A percentile compares a stretch with the other conserved stretches of the same genome.
These are phyloP conservation scores for Mus pahari DNA, from an alignment of 2,113 vertebrate genomes.

Conservation along the genomic window DNA sequence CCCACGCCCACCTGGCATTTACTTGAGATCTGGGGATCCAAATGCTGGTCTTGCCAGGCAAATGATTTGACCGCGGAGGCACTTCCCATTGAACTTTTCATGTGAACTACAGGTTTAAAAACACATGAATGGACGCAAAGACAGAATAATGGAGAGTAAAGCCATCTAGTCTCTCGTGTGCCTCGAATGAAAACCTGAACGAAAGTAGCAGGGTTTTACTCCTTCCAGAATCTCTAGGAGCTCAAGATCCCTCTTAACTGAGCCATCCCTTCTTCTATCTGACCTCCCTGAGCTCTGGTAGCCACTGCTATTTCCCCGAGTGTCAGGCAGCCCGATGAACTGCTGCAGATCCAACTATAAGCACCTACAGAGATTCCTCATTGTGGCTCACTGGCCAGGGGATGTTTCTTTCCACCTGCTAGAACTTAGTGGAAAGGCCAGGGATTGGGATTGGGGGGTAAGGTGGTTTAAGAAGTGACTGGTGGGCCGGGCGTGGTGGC, in stretches of 20 bases:
- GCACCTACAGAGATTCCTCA: background rate
- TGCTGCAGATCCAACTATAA: conserved; percentile 6
- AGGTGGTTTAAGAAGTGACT: background rate
- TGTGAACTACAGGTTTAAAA: background rate
- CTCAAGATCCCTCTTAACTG: background rate
- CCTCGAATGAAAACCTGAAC: background rate
- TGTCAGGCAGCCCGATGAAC: background rate
- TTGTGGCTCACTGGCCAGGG: background rate
- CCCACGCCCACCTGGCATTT: background rate
- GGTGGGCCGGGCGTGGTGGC: too few relatives aligned
- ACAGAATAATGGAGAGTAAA: background rate
- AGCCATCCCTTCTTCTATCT: background rate
- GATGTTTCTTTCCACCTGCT: background rate
- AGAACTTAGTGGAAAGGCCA: background rate
- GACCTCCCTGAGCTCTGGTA: background rate
- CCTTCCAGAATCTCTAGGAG: background rate
- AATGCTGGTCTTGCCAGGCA: background rate
- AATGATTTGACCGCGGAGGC: background rate
- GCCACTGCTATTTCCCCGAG: background rate
- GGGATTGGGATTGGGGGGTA: conserved; percentile 32
- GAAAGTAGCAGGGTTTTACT: background rate
- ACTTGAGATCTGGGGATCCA: background rate
- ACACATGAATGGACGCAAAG: conserved; percentile 23
- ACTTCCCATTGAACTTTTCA: background rate
- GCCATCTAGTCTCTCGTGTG: background rate